Evolutionary conservation across 1,140 invertebrate species (phyloP), one percentile per base, ranked within the genome.

Genomic region (Aethina tumida): DNA sequence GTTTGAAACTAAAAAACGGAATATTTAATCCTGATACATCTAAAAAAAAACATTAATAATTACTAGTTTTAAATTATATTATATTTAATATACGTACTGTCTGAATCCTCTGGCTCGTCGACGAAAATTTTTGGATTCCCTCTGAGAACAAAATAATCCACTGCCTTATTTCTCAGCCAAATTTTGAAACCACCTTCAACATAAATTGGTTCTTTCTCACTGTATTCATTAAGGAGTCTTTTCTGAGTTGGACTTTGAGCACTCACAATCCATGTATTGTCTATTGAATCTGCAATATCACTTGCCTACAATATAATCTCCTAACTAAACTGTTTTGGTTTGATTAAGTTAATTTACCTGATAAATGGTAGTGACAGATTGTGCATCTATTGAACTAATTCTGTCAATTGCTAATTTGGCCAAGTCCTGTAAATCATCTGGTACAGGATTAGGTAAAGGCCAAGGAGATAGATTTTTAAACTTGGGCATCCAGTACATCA

Each of bases 401-500:
- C 90, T 77, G 45, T 78, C 63, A 21, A 99, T 75, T 0, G 91
- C 91, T 16, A 94, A 39, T 53, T 76, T 77, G 0, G 93, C 91
- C n/a, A 97, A 57, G 60, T 89, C 80, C 5, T 83, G 64, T 1
- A 73, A 65, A 55, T 93, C 80, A 48, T 67, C 69, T 2, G 87
- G 84, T 18, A 86, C 45, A 1, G 76, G 70, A 19, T 77, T 68
- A 1, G 93, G 88, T 24, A 95, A 57, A 1, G 78, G 75, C 78
- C 86, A 98, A 2, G 95, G 95, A 47, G 88, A 91, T 0, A 82
- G 59, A 61, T 97, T 81, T 55, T 80, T 87, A 53, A 98, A 91
- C 63, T 98, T 98, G 3, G 94, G 92, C 80, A 96, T 84, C 96
- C 96, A 99, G 57, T 98, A 99, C 69, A 90, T 78, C 84, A 97